These are phyloP conservation scores for Sympetrum striolatum DNA, from an alignment of 2,888 invertebrate species.

Conservation along the genomic window DNA sequence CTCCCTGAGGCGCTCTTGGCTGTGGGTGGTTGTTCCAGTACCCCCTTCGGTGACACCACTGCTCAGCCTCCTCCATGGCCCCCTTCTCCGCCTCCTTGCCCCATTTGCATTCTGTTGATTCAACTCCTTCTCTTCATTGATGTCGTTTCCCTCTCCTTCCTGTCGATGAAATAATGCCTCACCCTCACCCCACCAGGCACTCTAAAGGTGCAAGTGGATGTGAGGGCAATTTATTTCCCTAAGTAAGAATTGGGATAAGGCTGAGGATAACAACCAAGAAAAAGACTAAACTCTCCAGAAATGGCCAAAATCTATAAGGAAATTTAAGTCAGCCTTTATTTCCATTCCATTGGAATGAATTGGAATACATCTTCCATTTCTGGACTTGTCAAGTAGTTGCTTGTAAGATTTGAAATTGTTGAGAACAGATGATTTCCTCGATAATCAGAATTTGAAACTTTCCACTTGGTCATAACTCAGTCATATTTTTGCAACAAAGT, in stretches of 20 bases:
- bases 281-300: neutral
- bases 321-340: too few species aligned
- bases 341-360: too few species aligned
- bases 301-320: neutral
- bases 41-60: neutral
- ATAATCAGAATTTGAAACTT: too few species aligned
- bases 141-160: slow-evolving; percentile 51
- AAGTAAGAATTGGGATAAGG: neutral
- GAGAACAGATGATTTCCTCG: too few species aligned
- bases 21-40: neutral
- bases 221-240: slow-evolving; percentile 27
- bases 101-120: slow-evolving; percentile 46
- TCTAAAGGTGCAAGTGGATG: slow-evolving; percentile 3
- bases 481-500: too few species aligned
- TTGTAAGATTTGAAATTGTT: too few species aligned
- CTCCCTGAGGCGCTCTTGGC: slow-evolving; percentile 59
- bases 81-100: slow-evolving; percentile 47
- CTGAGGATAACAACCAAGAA: neutral
- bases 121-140: slow-evolving; percentile 51
- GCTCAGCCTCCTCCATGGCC: slow-evolving; percentile 45
- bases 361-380: too few species aligned
- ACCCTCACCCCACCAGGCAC: slow-evolving; percentile 41
- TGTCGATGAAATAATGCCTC: slow-evolving; percentile 50
- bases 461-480: too few species aligned
- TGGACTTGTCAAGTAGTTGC: too few species aligned